A percentile compares a stretch with the other conserved stretches of the same genome.
Conservation (phyloP, 2,797 vertebrate genomes). For the Gallinago stenura region DNA sequence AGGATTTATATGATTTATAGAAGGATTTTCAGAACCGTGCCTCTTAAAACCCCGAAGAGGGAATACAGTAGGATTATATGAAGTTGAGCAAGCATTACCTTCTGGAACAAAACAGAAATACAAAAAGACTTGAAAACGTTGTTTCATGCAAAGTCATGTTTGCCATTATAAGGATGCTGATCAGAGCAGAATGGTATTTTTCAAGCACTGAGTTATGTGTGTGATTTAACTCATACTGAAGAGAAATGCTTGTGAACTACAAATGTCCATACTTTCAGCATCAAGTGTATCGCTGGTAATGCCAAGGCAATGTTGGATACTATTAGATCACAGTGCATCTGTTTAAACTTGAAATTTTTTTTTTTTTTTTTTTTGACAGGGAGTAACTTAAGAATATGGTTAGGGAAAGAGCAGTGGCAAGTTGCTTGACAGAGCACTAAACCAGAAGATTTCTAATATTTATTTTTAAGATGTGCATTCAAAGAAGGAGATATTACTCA, state of each 20-base stretch:
- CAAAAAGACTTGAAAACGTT: background rate
- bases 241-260: background rate
- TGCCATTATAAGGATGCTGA: conserved; percentile 11
- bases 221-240: background rate
- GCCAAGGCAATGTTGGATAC: background rate
- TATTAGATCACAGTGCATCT: background rate
- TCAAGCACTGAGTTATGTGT: background rate
- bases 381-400: background rate
- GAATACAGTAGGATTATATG: background rate
- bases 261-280: background rate
- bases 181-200: background rate
- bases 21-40: background rate
- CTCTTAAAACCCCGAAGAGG: background rate
- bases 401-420: background rate
- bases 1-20: background rate
- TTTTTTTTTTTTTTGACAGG: background rate
- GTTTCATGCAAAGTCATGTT: conserved; percentile 14
- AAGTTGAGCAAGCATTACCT: conserved; percentile 2
- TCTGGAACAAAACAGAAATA: background rate
- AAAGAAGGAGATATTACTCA: background rate
- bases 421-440: background rate
- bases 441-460: background rate
- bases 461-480: background rate
- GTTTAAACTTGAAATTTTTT: background rate
- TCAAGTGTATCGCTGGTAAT: background rate